Evolutionary conservation across 2,888 invertebrate species (phyloP).

Genomic region (Meghimatium bilineatum): DNA sequence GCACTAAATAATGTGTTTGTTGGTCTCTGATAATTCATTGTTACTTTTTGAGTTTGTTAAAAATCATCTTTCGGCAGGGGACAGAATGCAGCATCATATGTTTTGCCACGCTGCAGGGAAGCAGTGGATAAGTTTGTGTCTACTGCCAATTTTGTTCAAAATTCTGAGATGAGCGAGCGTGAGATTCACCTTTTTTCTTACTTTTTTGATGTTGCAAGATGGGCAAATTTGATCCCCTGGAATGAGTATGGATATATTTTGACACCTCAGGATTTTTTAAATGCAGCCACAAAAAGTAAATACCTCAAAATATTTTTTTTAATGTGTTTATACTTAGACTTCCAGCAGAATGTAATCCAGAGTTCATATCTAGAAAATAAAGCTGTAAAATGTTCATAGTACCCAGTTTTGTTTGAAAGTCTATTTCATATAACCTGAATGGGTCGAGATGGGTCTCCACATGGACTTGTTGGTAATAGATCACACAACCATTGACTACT

Average conservation of each 20-base stretch:
- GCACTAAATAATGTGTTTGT: too few relatives aligned
- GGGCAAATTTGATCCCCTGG: slow-evolving; percentile 85
- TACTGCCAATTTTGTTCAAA: slow-evolving; percentile 22
- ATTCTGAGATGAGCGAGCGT: slow-evolving; percentile 76
- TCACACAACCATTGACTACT: too few relatives aligned
- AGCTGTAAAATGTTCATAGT: too few relatives aligned
- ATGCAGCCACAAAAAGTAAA: slow-evolving; percentile 80
- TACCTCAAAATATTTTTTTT: not conserved
- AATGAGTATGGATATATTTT: slow-evolving; percentile 11
- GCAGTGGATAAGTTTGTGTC: slow-evolving; percentile 37
- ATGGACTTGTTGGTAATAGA: too few relatives aligned
- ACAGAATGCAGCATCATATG: not conserved
- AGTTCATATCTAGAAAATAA: too few relatives aligned
- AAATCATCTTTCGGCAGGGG: slow-evolving; percentile 26
- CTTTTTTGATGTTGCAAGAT: slow-evolving; percentile 94
- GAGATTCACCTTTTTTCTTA: slow-evolving; percentile 92
- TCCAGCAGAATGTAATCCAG: too few relatives aligned
- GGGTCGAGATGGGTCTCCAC: too few relatives aligned
- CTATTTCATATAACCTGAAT: too few relatives aligned
- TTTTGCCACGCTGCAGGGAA: slow-evolving; percentile 11
- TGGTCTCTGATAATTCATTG: not conserved
- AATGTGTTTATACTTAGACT: too few relatives aligned
- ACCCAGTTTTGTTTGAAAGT: too few relatives aligned
- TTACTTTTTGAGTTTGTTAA: not conserved
- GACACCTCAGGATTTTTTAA: slow-evolving; percentile 81